These are phyloP conservation scores for Venustaconcha ellipsiformis DNA, from an alignment of 1,140 invertebrate species.

Conservation along the genomic window DNA sequence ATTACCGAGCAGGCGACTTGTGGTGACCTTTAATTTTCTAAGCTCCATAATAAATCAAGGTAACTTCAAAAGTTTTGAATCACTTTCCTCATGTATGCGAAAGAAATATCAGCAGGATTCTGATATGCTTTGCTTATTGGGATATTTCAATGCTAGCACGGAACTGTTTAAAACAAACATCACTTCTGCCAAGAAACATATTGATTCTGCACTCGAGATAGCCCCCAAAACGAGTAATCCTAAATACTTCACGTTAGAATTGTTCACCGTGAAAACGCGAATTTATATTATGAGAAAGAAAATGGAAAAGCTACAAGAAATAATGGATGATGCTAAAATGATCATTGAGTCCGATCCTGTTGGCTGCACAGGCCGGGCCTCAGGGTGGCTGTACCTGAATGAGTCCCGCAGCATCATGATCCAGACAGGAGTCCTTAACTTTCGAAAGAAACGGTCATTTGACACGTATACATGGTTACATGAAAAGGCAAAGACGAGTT, in stretches of 20 bases:
- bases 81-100: slow-evolving; percentile 5
- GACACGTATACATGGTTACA: slow-evolving; percentile 17
- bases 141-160: slow-evolving; percentile 32
- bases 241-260: slow-evolving; percentile 33
- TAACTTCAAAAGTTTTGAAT: slow-evolving; percentile 28
- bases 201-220: slow-evolving; percentile 22
- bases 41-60: slow-evolving; percentile 42
- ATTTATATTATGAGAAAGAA: slow-evolving; percentile 36
- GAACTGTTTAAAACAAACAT: slow-evolving; percentile 33
- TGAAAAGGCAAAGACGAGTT: slow-evolving; percentile 23
- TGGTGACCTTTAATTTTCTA: slow-evolving; percentile 37
- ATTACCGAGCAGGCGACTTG: slow-evolving; percentile 12
- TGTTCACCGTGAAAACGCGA: slow-evolving; percentile 36
- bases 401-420: slow-evolving; percentile 29
- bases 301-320: slow-evolving; percentile 32
- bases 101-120: slow-evolving; percentile 9
- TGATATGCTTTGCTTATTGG: slow-evolving; percentile 35
- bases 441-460: slow-evolving; percentile 13
- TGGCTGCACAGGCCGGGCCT: slow-evolving; percentile 35
- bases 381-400: slow-evolving; percentile 44
- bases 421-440: slow-evolving; percentile 34
- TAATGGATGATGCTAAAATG: slow-evolving; percentile 38
- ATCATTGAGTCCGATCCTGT: slow-evolving; percentile 36
- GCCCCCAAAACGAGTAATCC: slow-evolving; percentile 33
- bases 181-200: slow-evolving; percentile 30